Conservation (phyloP, 2,113 vertebrate species). For the Neomonachus schauinslandi region DNA sequence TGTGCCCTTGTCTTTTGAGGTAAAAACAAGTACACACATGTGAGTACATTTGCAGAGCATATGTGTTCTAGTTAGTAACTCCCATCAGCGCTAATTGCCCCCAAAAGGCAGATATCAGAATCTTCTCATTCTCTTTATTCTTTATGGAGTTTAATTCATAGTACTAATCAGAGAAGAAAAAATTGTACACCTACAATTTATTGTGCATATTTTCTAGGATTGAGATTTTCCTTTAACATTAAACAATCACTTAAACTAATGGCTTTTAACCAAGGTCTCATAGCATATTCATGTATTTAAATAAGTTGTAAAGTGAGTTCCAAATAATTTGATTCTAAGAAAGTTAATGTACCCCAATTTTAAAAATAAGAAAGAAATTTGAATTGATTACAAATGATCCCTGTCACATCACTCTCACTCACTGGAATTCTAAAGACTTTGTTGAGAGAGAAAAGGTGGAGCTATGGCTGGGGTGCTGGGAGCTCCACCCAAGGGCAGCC, state of each 20-base stretch:
- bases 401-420: background rate
- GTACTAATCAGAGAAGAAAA: background rate
- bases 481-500: rapidly evolving
- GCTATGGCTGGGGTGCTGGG: background rate
- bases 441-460: background rate
- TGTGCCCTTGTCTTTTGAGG: background rate
- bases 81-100: background rate
- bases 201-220: background rate
- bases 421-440: background rate
- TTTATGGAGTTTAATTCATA: background rate
- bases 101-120: background rate
- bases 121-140: background rate
- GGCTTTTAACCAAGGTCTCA: background rate
- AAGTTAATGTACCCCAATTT: background rate
- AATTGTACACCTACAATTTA: background rate
- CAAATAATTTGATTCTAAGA: conserved; percentile 26
- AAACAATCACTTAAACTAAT: background rate
- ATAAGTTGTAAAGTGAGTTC: background rate
- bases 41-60: background rate
- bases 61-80: background rate
- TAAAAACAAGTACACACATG: background rate
- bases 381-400: conserved; percentile 14
- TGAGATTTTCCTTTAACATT: conserved; percentile 11
- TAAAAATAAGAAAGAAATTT: conserved; percentile 46
- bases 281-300: background rate